Conservation (phyloP, 2,888 invertebrate species). For the Drosophila diplacantha region DNA sequence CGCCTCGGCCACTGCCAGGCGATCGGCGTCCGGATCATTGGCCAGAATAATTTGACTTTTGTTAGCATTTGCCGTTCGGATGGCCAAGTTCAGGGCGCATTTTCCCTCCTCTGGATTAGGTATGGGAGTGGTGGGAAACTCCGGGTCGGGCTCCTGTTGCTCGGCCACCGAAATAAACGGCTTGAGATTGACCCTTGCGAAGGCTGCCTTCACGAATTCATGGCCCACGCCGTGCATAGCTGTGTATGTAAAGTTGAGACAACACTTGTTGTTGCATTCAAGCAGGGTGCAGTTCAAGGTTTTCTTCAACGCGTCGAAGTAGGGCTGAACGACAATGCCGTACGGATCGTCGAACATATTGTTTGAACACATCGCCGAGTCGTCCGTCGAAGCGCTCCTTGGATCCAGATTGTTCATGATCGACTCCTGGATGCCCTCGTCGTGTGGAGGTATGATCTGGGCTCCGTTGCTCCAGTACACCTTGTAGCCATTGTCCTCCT, state of each 20-base stretch:
- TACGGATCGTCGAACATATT: slow-evolving; percentile 84
- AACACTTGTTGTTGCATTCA: slow-evolving; percentile 79
- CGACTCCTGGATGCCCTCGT: slow-evolving; percentile 88
- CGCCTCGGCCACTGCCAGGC: slow-evolving; percentile 95
- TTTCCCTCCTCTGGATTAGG: slow-evolving; percentile 99
- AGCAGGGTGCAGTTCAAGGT: slow-evolving; percentile 80
- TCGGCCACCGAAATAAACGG: slow-evolving; percentile 77
- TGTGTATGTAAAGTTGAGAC: slow-evolving; percentile 89
- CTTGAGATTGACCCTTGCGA: slow-evolving; percentile 86
- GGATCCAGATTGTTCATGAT: slow-evolving; percentile 90
- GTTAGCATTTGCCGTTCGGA: slow-evolving; percentile 85
- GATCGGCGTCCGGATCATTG: slow-evolving; percentile 99
- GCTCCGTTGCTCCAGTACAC: slow-evolving; percentile 97
- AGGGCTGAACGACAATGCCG: slow-evolving; percentile 82
- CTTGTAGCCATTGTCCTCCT: slow-evolving; percentile 98
- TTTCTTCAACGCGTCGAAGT: slow-evolving; percentile 82
- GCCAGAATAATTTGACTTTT: slow-evolving; percentile 89
- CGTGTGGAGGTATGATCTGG: slow-evolving; percentile 96
- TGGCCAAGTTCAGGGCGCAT: slow-evolving; percentile 86
- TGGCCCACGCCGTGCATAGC: slow-evolving; percentile 99
- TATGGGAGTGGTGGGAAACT: slow-evolving; percentile 97
- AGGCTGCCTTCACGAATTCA: slow-evolving; percentile 85
- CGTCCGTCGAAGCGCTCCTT: slow-evolving; percentile 87
- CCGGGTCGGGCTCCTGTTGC: slow-evolving; percentile 94
- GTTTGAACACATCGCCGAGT: slow-evolving; percentile 79